phyloP scores from a whole-genome alignment of 2,888 invertebrate species.

The Andrena haemorrhoa region DNA sequence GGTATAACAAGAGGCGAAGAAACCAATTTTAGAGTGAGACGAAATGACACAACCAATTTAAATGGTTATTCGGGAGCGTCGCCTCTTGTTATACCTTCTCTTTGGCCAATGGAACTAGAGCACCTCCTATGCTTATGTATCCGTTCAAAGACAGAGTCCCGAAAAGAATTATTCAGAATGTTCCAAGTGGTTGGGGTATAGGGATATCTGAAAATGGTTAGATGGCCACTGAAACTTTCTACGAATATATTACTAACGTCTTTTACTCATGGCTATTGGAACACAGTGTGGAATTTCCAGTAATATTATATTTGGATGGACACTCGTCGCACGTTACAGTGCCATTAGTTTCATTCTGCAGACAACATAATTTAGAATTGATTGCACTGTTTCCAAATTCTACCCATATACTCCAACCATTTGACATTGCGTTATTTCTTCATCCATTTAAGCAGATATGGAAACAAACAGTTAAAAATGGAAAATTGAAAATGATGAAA shows the following conservation, averaged over 20 bases:
- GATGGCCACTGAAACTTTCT: background rate
- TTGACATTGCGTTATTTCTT: background rate
- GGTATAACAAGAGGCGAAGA: too few relatives aligned
- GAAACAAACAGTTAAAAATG: background rate
- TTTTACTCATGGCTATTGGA: constrained; percentile 1
- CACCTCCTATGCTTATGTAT: background rate
- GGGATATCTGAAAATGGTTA: background rate
- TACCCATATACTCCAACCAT: background rate
- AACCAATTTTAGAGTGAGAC: too few relatives aligned
- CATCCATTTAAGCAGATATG: background rate
- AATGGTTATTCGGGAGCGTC: too few relatives aligned
- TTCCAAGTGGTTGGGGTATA: background rate
- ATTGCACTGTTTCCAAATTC: background rate
- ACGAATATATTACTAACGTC: background rate
- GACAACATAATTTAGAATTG: background rate
- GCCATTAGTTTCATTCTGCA: background rate
- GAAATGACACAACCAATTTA: too few relatives aligned
- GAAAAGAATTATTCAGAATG: background rate
- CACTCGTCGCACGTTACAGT: background rate
- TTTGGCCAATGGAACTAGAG: too few relatives aligned
- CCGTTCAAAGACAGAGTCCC: background rate
- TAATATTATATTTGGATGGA: background rate
- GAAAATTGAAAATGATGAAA: constrained; percentile 1
- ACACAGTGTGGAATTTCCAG: background rate
- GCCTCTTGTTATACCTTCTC: too few relatives aligned